These are phyloP conservation scores for Sisyra nigra DNA, from an alignment of 2,888 invertebrate genomes.

Conservation along the genomic window DNA sequence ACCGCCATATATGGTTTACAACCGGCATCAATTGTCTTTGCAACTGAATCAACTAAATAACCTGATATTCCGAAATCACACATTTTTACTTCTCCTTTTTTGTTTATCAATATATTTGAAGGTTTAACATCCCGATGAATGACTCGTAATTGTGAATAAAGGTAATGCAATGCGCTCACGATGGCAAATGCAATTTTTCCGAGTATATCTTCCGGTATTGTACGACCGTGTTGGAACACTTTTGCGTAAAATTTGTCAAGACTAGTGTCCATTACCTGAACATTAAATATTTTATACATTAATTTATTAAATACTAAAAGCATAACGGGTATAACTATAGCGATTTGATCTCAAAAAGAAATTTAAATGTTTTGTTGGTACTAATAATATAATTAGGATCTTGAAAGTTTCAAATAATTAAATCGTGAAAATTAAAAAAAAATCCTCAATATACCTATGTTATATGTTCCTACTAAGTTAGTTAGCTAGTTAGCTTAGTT, in stretches of 20 bases:
- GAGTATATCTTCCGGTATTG: slow-evolving; percentile 77
- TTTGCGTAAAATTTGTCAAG: slow-evolving; percentile 92
- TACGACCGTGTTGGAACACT: slow-evolving; percentile 59
- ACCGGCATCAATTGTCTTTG: slow-evolving; percentile 94
- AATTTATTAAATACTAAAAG: too few species aligned
- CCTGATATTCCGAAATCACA: slow-evolving; percentile 99
- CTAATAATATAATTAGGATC: too few species aligned
- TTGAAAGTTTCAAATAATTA: too few species aligned
- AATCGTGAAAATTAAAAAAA: too few species aligned
- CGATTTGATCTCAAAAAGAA: too few species aligned
- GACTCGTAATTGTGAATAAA: slow-evolving; percentile 77
- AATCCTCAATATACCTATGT: too few species aligned
- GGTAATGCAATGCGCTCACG: slow-evolving; percentile 84
- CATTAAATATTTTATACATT: slow-evolving; percentile 33
- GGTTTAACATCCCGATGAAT: slow-evolving; percentile 96
- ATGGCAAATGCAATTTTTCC: slow-evolving; percentile 80
- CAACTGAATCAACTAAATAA: slow-evolving; percentile 91
- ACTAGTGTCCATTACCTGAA: slow-evolving; percentile 97
- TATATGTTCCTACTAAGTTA: too few species aligned
- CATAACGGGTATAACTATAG: too few species aligned
- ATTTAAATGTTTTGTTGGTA: too few species aligned
- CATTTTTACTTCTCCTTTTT: slow-evolving; percentile 89
- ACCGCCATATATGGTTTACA: slow-evolving; percentile 98
- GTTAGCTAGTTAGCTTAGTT: too few species aligned
- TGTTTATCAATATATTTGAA: slow-evolving; percentile 90